Base-by-base conservation (phyloP, 2,797 vertebrate species). In the Sus cebifrons region DNA sequence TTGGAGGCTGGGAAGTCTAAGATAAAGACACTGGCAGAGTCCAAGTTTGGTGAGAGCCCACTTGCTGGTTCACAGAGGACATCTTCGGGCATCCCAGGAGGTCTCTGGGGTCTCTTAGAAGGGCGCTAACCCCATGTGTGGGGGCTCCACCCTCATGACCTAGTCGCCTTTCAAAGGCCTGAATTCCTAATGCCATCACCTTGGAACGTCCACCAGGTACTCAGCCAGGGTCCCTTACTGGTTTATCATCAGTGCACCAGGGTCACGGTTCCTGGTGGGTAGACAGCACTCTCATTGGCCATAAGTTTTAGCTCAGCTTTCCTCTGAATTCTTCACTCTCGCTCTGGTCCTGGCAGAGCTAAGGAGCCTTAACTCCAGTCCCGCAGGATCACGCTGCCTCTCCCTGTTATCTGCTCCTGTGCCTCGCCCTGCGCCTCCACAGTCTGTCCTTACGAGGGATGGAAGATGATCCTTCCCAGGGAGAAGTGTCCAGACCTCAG, bases 371-470 rank as follows among this genome's bases (percentile, higher is more conserved):
- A 9, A 14, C 73, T 82, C 79, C 65, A 21, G 60, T 67, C 20
- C 64, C 70, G 3, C 27, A 40, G 58, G 58, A 32, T 8, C 9
- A 8, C 52, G 73, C 71, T 83, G 25, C 74, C 36, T 54, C 32
- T 40, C 49, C 58, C 49, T 64, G 21, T 60, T 16, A 21, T 83
- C 83, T 86, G 27, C 68, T 84, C n/a, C 67, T 7, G 0, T 29
- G 40, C 62, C 58, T 70, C 6, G 0, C 62, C 71, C 36, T 75
- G 73, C 44, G 2, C 36, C 75, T 29, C 78, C 18, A 56, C 27
- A 18, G 21, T 77, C 75, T 92, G 86, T 82, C 91, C 85, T 93
- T 75, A 86, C 36, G 77, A 85, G 85, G 64, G 23, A 29, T 86
- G 84, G 84, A 89, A 95, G 89, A 70, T 14, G 87, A 94, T 70